Evolutionary conservation across 2,113 vertebrate genomes (phyloP).

Genomic region (Hemicordylus capensis): DNA sequence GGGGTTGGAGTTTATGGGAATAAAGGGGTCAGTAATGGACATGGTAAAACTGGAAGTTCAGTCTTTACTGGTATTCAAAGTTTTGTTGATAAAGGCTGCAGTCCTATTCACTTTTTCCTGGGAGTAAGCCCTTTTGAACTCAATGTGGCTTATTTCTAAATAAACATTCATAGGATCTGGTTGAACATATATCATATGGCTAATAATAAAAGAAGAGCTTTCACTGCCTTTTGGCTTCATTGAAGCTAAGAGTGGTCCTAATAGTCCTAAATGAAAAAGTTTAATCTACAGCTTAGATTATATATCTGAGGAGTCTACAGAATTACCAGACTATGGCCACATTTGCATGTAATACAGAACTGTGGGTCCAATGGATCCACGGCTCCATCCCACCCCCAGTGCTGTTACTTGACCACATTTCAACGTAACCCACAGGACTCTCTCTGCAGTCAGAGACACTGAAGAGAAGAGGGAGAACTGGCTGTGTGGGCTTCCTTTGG

Average conservation of each 20-base stretch:
- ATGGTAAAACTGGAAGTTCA: neutral
- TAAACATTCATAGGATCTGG: neutral
- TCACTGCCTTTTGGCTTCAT: neutral
- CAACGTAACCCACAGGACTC: too few species aligned
- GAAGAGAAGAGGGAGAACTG: too few species aligned
- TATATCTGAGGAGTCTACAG: neutral
- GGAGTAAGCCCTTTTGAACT: neutral
- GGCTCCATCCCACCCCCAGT: too few species aligned
- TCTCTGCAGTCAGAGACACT: too few species aligned
- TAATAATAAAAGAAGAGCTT: neutral
- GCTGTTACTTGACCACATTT: too few species aligned
- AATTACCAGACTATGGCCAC: too few species aligned
- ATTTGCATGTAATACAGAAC: too few species aligned
- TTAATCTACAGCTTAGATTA: neutral
- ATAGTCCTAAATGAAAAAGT: neutral
- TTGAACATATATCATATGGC: neutral
- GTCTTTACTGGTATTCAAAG: slow-evolving; percentile 1
- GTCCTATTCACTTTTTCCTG: neutral
- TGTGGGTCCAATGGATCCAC: too few species aligned
- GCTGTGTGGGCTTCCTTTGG: too few species aligned
- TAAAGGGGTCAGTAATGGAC: neutral
- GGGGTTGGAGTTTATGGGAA: neutral
- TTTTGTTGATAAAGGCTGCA: neutral
- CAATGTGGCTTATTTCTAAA: too few species aligned
- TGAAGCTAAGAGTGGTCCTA: neutral